phyloP scores from a whole-genome alignment of 2,113 vertebrate genomes.

The Peucedramus taeniatus region DNA sequence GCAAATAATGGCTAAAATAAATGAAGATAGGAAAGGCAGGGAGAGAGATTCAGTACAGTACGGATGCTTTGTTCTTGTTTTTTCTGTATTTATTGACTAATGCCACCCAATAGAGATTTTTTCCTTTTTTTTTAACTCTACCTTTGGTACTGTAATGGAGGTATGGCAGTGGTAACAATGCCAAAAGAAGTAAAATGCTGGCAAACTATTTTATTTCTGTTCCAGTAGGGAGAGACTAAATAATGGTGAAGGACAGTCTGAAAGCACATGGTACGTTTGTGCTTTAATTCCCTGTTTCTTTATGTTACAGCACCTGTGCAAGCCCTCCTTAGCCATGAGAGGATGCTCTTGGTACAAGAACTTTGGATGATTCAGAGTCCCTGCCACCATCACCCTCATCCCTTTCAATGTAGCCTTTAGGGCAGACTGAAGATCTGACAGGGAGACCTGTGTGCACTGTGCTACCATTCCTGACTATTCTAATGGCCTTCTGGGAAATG shows the following conservation, averaged over 20 bases:
- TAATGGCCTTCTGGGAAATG: not conserved
- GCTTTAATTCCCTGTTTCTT: not conserved
- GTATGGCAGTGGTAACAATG: not conserved
- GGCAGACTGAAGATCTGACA: not conserved
- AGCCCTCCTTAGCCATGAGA: not conserved
- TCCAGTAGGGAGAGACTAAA: not conserved
- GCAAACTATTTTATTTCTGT: not conserved
- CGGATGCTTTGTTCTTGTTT: not conserved
- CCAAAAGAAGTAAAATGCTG: not conserved
- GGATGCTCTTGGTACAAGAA: not conserved
- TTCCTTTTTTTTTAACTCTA: not conserved
- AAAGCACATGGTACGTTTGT: not conserved
- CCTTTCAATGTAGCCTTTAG: fast-evolving
- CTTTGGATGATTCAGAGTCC: not conserved
- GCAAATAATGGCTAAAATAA: not conserved
- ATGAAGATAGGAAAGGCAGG: not conserved
- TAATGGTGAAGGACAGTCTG: not conserved
- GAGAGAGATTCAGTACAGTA: not conserved
- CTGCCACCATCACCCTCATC: fast-evolving
- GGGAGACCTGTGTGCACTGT: not conserved
- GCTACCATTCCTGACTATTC: not conserved
- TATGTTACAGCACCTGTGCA: not conserved
- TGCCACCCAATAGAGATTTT: not conserved
- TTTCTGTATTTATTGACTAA: not conserved
- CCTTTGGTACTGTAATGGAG: not conserved